Percentiles rank a stretch among this genome's conserved stretches.
Evolutionary conservation across 1,140 invertebrate genomes (phyloP).

Genomic region (Musca domestica): DNA sequence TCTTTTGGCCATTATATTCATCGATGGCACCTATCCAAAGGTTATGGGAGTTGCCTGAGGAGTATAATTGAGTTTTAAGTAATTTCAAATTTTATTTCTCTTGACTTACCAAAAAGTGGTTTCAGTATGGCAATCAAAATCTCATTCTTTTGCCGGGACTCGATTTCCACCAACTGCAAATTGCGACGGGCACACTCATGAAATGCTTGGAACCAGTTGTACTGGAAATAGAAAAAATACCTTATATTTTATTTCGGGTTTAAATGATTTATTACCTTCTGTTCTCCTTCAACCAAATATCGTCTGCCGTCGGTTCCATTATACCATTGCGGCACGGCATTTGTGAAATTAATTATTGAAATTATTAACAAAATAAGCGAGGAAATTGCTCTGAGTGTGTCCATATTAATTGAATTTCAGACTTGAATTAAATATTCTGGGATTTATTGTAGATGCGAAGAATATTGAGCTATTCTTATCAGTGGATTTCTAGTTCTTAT

Average conservation of each 20-base stretch:
- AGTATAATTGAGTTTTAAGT: too few species aligned
- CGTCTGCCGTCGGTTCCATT: not conserved
- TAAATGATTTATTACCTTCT: not conserved
- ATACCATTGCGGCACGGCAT: not conserved
- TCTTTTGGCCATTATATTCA: not conserved
- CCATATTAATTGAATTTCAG: too few species aligned
- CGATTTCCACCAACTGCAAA: not conserved
- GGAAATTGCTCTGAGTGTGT: too few species aligned
- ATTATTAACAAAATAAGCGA: too few species aligned
- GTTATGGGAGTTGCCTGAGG: not conserved
- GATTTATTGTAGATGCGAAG: too few species aligned
- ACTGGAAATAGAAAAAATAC: not conserved
- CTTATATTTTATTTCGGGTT: too few species aligned
- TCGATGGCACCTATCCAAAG: not conserved
- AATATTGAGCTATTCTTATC: too few species aligned
- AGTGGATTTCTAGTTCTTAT: too few species aligned
- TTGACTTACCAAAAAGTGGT: not conserved
- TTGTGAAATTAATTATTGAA: too few species aligned
- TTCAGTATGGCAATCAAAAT: not conserved
- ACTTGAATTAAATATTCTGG: too few species aligned
- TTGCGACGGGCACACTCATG: not conserved
- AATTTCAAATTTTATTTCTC: too few species aligned
- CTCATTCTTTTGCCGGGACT: not conserved
- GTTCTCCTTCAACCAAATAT: not conserved
- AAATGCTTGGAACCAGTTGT: not conserved